phyloP scores from a whole-genome alignment of 2,797 vertebrate genomes.

The Parambassis ranga region DNA sequence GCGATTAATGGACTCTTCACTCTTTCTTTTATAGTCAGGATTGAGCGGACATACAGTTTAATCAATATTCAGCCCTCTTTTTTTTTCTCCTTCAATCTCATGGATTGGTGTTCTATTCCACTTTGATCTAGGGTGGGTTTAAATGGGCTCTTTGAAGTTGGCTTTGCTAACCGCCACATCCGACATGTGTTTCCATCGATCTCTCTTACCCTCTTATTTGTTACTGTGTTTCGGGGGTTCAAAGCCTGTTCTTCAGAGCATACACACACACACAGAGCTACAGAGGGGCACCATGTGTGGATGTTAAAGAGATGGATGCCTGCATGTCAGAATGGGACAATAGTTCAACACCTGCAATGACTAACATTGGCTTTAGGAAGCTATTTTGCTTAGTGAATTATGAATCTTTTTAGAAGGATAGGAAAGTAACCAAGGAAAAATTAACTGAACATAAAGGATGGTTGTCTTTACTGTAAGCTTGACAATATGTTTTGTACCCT shows the following conservation, averaged over 20 bases:
- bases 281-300: constrained; percentile 23
- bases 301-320: constrained; percentile 42
- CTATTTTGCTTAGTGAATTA: constrained; percentile 32
- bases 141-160: constrained; percentile 81
- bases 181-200: constrained; percentile 82
- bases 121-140: constrained; percentile 81
- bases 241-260: constrained; percentile 70
- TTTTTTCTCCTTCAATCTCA: constrained; percentile 67
- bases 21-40: constrained; percentile 62
- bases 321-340: constrained; percentile 19
- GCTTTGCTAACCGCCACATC: constrained; percentile 81
- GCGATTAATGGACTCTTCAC: constrained; percentile 64
- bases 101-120: constrained; percentile 73
- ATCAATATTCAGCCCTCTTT: constrained; percentile 79
- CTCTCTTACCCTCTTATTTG: constrained; percentile 75
- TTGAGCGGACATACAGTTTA: constrained; percentile 63
- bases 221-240: constrained; percentile 74
- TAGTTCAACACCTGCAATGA: constrained; percentile 20
- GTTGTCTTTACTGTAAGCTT: neutral
- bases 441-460: neutral
- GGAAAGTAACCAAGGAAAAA: neutral
- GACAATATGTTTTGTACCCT: constrained; percentile 1
- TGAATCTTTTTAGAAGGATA: no score
- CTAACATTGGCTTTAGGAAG: constrained; percentile 16
- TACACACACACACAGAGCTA: constrained; percentile 49